Conservation (phyloP, 1,140 invertebrate genomes). For the Nasonia giraulti region DNA sequence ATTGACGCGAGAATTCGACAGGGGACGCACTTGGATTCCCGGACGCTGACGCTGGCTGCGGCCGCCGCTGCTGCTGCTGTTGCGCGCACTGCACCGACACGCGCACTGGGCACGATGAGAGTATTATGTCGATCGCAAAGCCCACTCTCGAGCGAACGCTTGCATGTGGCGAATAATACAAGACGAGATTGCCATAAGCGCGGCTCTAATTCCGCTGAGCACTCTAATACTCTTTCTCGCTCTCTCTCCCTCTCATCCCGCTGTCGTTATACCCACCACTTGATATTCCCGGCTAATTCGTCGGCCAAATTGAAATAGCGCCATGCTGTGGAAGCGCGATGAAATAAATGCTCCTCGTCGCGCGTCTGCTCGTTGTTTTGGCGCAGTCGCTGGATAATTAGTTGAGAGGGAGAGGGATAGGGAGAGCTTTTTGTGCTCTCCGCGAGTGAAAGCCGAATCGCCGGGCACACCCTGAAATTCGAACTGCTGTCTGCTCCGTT, state of each 20-base stretch:
- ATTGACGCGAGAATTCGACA: slow-evolving; percentile 52
- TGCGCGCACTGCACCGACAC: background rate
- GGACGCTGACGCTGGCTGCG: background rate
- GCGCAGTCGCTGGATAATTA: background rate
- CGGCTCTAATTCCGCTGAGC: background rate
- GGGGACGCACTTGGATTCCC: slow-evolving; percentile 25
- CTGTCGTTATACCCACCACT: background rate
- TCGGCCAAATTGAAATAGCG: slow-evolving; percentile 33
- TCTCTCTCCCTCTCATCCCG: background rate
- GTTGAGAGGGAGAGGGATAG: background rate
- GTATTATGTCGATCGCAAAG: background rate
- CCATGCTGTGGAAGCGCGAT: background rate
- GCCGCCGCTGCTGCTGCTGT: too few relatives aligned
- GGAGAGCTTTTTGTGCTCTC: background rate
- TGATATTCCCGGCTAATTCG: slow-evolving; percentile 23
- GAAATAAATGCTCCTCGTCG: slow-evolving; percentile 19
- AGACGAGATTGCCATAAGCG: background rate
- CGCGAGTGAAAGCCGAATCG: background rate
- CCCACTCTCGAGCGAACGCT: slow-evolving; percentile 45
- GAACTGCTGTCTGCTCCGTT: background rate
- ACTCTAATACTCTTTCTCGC: slow-evolving; percentile 9
- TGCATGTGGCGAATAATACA: slow-evolving; percentile 40
- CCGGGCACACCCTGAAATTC: background rate
- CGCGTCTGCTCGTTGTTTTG: background rate
- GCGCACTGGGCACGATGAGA: background rate